Evolutionary conservation across 1,140 invertebrate species (phyloP).

Genomic region (Cepaea nemoralis): DNA sequence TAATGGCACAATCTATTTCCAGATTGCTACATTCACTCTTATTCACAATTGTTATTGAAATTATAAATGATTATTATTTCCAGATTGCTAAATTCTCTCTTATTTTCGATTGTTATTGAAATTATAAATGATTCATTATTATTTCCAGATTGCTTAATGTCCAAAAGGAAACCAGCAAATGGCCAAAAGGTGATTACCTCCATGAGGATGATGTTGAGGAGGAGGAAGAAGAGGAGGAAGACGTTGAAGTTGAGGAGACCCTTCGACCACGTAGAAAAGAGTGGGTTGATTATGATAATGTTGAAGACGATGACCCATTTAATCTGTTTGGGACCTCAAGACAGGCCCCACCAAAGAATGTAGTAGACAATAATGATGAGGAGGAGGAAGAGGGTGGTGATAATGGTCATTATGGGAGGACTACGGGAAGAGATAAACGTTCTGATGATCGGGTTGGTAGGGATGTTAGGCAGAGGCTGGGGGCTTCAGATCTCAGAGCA

Average conservation of each 20-base stretch:
- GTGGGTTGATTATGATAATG: constrained; percentile 38
- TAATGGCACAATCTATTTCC: too few relatives aligned
- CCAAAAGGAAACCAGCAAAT: background rate
- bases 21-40: too few relatives aligned
- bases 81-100: too few relatives aligned
- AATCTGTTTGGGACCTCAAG: constrained; percentile 34
- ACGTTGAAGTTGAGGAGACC: background rate
- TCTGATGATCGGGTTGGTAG: background rate
- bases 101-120: too few relatives aligned
- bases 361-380: background rate
- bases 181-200: background rate
- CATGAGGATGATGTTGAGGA: constrained; percentile 22
- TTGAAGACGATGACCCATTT: constrained; percentile 40
- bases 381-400: background rate
- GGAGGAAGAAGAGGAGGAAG: constrained; percentile 23
- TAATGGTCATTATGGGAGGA: background rate
- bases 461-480: constrained; percentile 19
- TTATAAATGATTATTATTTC: too few relatives aligned
- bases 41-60: too few relatives aligned
- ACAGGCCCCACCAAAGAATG: background rate
- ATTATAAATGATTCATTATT: background rate
- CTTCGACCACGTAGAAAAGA: background rate
- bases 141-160: background rate
- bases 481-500: constrained; percentile 9
- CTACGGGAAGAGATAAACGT: background rate